Percentiles rank a stretch among this genome's conserved stretches.
phyloP scores from a whole-genome alignment of 2,113 vertebrate genomes.

The Grammomys dolichurus region DNA sequence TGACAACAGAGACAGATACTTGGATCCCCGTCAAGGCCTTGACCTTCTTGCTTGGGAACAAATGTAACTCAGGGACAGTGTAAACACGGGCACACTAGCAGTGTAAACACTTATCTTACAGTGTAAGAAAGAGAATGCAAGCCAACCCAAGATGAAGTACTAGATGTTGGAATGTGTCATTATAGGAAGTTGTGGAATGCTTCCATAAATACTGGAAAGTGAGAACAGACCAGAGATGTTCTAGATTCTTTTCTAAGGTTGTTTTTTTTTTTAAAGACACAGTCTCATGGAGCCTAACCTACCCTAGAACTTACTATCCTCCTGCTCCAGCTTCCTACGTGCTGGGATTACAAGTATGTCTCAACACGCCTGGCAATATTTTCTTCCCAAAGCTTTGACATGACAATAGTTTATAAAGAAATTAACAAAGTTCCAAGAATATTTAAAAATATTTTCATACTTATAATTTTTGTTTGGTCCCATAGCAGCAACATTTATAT shows the following conservation, averaged over 20 bases:
- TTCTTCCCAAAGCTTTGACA: constrained; percentile 37
- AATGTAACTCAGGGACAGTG: constrained; percentile 8
- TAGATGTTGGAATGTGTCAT: neutral
- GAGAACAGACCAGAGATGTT: constrained; percentile 2
- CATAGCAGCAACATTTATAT: neutral
- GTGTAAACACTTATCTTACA: constrained; percentile 6
- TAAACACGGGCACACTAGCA: constrained; percentile 4
- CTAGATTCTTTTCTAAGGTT: neutral
- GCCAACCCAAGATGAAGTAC: neutral
- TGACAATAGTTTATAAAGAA: neutral
- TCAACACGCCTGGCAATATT: neutral
- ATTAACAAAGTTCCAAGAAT: neutral
- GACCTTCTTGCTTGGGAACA: constrained; percentile 57
- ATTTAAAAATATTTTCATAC: constrained; percentile 10
- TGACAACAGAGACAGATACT: constrained; percentile 38
- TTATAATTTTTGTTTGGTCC: constrained; percentile 29
- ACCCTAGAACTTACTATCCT: neutral
- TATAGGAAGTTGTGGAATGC: constrained; percentile 16
- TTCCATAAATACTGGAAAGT: neutral
- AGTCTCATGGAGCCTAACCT: neutral
- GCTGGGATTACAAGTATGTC: neutral
- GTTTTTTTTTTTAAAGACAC: neutral
- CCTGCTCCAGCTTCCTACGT: neutral
- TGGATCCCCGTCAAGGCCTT: constrained; percentile 15
- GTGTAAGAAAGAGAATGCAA: neutral